A percentile compares a stretch with the other conserved stretches of the same genome.
phyloP scores from a whole-genome alignment of 2,113 vertebrate genomes.

The Nothobranchius furzeri region DNA sequence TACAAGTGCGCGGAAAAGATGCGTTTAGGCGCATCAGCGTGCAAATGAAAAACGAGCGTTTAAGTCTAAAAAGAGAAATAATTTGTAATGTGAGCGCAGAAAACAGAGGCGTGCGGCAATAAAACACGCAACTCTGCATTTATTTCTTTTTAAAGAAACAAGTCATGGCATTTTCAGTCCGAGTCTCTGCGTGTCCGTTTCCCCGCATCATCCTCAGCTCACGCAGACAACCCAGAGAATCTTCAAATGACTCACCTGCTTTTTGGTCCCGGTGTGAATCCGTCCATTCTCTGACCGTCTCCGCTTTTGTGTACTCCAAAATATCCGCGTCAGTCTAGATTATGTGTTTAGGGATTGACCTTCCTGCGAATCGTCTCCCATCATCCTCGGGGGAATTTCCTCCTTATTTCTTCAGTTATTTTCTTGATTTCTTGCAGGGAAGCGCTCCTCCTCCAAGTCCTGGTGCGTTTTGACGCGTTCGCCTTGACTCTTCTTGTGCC shows the following conservation, averaged over 20 bases:
- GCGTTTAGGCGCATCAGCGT: conserved; percentile 8
- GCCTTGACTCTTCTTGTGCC: conserved; percentile 67
- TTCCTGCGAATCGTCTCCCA: conserved; percentile 59
- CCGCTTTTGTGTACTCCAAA: conserved; percentile 61
- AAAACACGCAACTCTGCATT: background rate
- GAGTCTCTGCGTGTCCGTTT: conserved; percentile 23
- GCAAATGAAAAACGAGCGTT: conserved; percentile 6
- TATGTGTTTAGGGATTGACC: conserved; percentile 47
- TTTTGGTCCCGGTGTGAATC: conserved; percentile 62
- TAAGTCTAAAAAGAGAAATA: conserved; percentile 41
- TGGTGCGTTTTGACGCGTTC: conserved; percentile 69
- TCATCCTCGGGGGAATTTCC: conserved; percentile 48
- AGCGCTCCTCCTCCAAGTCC: conserved; percentile 59
- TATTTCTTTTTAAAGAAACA: background rate
- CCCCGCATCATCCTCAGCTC: conserved; percentile 22
- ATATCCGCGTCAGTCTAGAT: conserved; percentile 61
- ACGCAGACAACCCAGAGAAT: conserved; percentile 44
- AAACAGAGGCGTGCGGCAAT: conserved; percentile 16
- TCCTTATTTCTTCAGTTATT: background rate
- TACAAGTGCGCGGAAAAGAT: background rate
- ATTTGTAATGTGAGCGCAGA: conserved; percentile 17
- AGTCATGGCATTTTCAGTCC: conserved; percentile 27
- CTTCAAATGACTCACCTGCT: conserved; percentile 79
- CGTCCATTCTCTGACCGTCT: conserved; percentile 68
- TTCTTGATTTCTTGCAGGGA: conserved; percentile 6